phyloP scores from a whole-genome alignment of 2,797 vertebrate species.

The Propithecus deckenii region DNA sequence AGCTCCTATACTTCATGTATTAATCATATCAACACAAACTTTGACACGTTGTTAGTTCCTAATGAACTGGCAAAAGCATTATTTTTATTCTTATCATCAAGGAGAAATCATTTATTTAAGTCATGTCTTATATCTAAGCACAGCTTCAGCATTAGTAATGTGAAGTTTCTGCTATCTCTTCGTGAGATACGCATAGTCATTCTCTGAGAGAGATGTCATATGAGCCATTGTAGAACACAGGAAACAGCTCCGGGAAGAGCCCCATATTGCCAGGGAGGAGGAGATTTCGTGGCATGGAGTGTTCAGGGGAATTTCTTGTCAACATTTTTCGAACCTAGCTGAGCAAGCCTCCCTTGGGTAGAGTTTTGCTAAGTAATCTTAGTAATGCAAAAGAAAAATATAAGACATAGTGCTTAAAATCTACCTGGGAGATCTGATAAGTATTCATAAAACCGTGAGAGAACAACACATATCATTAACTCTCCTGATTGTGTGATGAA shows the following conservation, averaged over 20 bases:
- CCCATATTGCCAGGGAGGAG: neutral
- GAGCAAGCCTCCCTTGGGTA: neutral
- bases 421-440: neutral
- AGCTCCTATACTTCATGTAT: fast-evolving
- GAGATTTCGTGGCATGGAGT: neutral
- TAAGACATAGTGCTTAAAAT: neutral
- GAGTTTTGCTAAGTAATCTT: conserved; percentile 20
- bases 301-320: neutral
- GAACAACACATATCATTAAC: conserved; percentile 10
- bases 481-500: neutral
- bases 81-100: neutral
- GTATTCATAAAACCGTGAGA: conserved; percentile 36
- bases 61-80: neutral
- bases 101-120: neutral
- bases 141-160: neutral
- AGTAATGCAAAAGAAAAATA: neutral
- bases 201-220: neutral
- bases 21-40: neutral
- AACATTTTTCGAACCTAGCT: conserved; percentile 31
- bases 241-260: neutral
- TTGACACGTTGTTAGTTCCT: neutral
- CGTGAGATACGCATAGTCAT: neutral
- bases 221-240: neutral
- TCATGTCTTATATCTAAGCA: neutral
- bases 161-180: neutral